Evolutionary conservation across 2,888 invertebrate species (phyloP), one percentile per base, ranked within the genome.

Genomic region (Leucoptera coffeella): DNA sequence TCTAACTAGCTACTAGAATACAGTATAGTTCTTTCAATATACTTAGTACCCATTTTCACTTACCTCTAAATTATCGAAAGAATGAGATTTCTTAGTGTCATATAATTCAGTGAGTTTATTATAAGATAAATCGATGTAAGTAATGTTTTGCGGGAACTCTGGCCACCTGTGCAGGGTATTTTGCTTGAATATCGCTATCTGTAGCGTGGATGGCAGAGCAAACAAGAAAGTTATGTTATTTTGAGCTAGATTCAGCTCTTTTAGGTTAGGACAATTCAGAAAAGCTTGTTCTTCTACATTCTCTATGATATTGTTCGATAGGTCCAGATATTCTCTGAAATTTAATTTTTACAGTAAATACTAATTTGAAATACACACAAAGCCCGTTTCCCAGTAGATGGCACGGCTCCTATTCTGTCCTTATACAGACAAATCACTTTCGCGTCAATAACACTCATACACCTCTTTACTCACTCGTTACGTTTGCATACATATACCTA

Each of bases 81-180:
- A n/a, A n/a, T n/a, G n/a, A n/a, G n/a, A n/a, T n/a, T n/a, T n/a
- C n/a, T n/a, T n/a, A n/a, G n/a, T n/a, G 31, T 65, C 55, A 36
- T 61, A 67, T 15, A 62, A 31, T 12, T 46, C 50, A 2, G 57
- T 49, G 9, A 69, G 32, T 29, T 57, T 45, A 30, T 72, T 72
- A 30, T 64, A 59, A 0, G 69, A 67, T 8, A 72, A 15, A 39
- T 71, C 71, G 12, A 71, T 49, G 27, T 58, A 58, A 17, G 56
- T 64, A 4, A 71, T 64, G 1, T 54, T 53, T 28, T 34, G 41
- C 1, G 72, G 65, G 28, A 71, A 65, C 32, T 41, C 44, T 1
- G 62, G 67, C 71, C 71, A 71, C 24, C 62, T 55, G 35, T 50
- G 57, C 29, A 72, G 36, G 2, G 56, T 54, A 35, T 72, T 72